Percentiles rank a stretch among this genome's conserved stretches.
Evolutionary conservation across 2,797 vertebrate genomes (phyloP).

Genomic region (Perodicticus potto): DNA sequence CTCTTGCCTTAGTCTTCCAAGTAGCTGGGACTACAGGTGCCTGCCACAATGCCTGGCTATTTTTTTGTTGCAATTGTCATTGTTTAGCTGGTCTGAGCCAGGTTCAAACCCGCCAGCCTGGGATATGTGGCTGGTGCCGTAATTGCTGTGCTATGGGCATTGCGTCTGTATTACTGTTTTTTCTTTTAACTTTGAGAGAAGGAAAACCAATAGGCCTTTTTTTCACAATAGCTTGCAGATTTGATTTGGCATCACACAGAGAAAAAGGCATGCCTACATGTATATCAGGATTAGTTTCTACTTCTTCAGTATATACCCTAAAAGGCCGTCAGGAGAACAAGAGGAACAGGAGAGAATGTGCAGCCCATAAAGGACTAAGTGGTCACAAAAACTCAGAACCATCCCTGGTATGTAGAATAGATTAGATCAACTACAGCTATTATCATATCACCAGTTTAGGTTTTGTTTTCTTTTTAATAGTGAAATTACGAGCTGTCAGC

Average conservation of each 20-base stretch:
- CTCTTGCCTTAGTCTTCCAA: too few species aligned
- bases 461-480: slow-evolving; percentile 42
- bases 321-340: not conserved
- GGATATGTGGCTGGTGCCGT: too few species aligned
- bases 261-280: slow-evolving; percentile 1
- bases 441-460: not conserved
- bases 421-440: slow-evolving; percentile 17
- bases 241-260: slow-evolving; percentile 35
- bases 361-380: not conserved
- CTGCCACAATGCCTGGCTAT: too few species aligned
- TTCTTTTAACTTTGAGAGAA: slow-evolving; percentile 47
- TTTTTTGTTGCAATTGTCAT: too few species aligned
- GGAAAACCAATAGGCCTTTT: not conserved
- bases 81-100: too few species aligned
- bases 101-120: too few species aligned
- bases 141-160: too few species aligned
- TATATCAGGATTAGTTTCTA: not conserved
- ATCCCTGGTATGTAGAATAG: not conserved
- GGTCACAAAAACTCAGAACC: not conserved
- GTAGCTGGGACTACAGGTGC: too few species aligned
- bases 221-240: slow-evolving; percentile 31
- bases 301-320: not conserved
- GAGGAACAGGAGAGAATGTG: not conserved
- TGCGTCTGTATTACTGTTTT: not conserved
- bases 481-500: slow-evolving; percentile 37